phyloP scores from a whole-genome alignment of 2,797 vertebrate genomes.

The Acipenser oxyrinchus region DNA sequence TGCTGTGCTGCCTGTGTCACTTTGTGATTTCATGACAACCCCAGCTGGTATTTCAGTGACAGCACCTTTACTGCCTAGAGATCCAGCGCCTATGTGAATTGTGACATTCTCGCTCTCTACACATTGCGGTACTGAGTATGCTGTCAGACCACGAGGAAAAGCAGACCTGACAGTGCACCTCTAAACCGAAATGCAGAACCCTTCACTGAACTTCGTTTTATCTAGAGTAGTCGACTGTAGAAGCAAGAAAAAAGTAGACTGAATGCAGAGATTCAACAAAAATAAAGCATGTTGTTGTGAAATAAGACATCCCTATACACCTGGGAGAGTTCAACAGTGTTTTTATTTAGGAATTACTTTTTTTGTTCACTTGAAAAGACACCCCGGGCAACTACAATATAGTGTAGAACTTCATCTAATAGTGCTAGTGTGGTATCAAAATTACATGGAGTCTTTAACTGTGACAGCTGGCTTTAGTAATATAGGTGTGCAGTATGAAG shows the following conservation, averaged over 20 bases:
- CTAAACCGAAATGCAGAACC: neutral
- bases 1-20: neutral
- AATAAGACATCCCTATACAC: no score
- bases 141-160: neutral
- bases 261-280: no score
- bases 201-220: neutral
- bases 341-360: no score
- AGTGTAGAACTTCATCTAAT: no score
- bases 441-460: neutral
- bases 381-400: no score
- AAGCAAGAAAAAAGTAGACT: neutral
- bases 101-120: neutral
- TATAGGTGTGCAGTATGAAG: neutral
- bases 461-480: neutral
- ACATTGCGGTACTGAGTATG: neutral
- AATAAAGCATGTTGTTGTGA: no score
- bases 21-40: neutral
- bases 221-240: neutral
- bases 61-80: neutral
- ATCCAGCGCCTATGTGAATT: neutral
- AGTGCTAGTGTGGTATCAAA: no score
- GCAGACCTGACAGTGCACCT: neutral
- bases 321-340: no score
- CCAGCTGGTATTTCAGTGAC: neutral
- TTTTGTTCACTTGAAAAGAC: no score